These are phyloP conservation scores for Formica exsecta DNA, from an alignment of 1,140 invertebrate species.

Conservation along the genomic window DNA sequence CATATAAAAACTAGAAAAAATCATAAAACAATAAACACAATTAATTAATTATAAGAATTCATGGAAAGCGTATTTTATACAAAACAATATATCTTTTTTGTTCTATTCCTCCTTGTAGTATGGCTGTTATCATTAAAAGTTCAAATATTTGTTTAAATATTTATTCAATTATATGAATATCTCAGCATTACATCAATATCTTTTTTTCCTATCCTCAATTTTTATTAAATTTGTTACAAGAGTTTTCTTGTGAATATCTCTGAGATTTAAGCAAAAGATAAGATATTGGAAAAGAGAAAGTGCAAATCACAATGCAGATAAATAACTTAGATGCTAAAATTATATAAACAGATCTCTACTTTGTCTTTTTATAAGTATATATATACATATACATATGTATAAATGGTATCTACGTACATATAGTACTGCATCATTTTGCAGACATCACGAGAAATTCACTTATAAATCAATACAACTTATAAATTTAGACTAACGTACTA, in stretches of 20 bases:
- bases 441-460: conserved; percentile 52
- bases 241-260: neutral
- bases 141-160: conserved; percentile 53
- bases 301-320: conserved; percentile 77
- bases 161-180: conserved; percentile 68
- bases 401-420: conserved; percentile 71
- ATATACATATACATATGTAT: conserved; percentile 58
- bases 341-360: conserved; percentile 72
- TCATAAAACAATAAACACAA: neutral
- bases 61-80: conserved; percentile 3
- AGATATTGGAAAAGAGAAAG: conserved; percentile 35
- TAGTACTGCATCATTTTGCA: conserved; percentile 47
- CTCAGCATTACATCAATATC: conserved; percentile 57
- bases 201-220: conserved; percentile 29
- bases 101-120: conserved; percentile 30
- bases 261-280: neutral
- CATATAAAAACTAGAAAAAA: conserved; percentile 32
- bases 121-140: conserved; percentile 80
- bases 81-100: conserved; percentile 5
- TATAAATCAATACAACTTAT: conserved; percentile 1
- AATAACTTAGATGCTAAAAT: conserved; percentile 79
- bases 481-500: neutral
- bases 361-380: conserved; percentile 64
- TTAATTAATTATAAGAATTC: conserved; percentile 11
- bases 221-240: conserved; percentile 10